Evolutionary conservation across 2,888 invertebrate genomes (phyloP).

Genomic region (Sarcophaga caerulescens): DNA sequence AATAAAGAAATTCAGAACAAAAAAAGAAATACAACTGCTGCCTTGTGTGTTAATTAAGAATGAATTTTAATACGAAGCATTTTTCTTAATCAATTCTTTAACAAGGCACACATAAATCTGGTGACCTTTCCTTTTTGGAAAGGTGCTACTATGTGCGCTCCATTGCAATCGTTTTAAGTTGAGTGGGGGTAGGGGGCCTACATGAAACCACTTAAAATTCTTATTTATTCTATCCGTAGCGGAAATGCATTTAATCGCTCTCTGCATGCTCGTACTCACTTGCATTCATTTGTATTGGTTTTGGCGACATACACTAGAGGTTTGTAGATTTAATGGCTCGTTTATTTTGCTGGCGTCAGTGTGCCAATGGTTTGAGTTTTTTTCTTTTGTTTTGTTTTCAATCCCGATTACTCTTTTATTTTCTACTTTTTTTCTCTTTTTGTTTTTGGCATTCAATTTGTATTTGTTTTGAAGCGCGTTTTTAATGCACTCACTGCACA

Average conservation of each 20-base stretch:
- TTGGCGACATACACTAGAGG: not conserved
- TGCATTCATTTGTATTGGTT: not conserved
- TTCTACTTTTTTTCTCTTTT: not conserved
- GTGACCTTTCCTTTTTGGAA: conserved; percentile 29
- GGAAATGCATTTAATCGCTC: conserved; percentile 51
- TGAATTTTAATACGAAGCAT: conserved; percentile 10
- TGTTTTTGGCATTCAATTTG: conserved; percentile 19
- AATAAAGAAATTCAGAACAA: not conserved
- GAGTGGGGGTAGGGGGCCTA: too few relatives aligned
- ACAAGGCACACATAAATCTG: conserved; percentile 28
- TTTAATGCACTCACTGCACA: conserved; percentile 37
- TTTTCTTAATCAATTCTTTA: conserved; percentile 38
- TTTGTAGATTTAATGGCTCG: conserved; percentile 49
- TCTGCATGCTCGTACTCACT: not conserved
- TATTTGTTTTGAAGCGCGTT: conserved; percentile 27
- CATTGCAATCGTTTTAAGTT: too few relatives aligned
- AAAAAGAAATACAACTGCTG: not conserved
- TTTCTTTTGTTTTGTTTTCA: conserved; percentile 21
- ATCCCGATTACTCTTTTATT: conserved; percentile 48
- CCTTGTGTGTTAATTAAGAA: not conserved
- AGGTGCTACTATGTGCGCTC: not conserved
- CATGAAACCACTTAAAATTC: too few relatives aligned
- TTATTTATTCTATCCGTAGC: not conserved
- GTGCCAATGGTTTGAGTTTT: conserved; percentile 37
- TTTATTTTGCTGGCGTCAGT: conserved; percentile 57